Evolutionary conservation across 2,888 invertebrate genomes (phyloP).

Genomic region (Cantharis nigra): DNA sequence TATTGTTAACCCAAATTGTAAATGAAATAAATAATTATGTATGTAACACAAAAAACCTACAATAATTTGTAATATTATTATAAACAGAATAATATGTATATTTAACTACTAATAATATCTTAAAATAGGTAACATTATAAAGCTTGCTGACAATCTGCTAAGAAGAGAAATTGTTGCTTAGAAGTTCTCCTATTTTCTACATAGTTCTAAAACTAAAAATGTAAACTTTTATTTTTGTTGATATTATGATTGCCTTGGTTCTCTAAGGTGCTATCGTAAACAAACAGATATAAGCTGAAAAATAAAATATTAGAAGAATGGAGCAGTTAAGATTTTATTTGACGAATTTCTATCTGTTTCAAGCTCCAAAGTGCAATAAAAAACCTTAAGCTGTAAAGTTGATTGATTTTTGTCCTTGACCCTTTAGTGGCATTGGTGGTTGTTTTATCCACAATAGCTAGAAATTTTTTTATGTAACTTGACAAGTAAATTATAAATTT

Average conservation of each 20-base stretch:
- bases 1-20: not conserved
- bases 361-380: conserved; percentile 24
- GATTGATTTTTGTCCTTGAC: conserved; percentile 31
- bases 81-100: not conserved
- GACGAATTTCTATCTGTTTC: conserved; percentile 16
- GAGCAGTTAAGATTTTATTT: conserved; percentile 24
- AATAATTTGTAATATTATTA: not conserved
- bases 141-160: not conserved
- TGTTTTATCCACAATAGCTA: not conserved
- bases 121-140: not conserved
- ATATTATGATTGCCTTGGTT: not conserved
- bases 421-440: not conserved
- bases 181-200: not conserved
- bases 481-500: not conserved
- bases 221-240: conserved; percentile 3
- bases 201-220: not conserved
- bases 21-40: not conserved
- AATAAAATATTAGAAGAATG: conserved; percentile 20
- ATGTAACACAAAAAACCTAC: not conserved
- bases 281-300: conserved; percentile 1
- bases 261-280: conserved; percentile 4
- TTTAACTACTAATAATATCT: not conserved
- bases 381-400: conserved; percentile 22
- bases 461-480: not conserved
- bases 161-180: not conserved